phyloP scores from a whole-genome alignment of 1,140 invertebrate genomes.

The Halictus rubicundus region DNA sequence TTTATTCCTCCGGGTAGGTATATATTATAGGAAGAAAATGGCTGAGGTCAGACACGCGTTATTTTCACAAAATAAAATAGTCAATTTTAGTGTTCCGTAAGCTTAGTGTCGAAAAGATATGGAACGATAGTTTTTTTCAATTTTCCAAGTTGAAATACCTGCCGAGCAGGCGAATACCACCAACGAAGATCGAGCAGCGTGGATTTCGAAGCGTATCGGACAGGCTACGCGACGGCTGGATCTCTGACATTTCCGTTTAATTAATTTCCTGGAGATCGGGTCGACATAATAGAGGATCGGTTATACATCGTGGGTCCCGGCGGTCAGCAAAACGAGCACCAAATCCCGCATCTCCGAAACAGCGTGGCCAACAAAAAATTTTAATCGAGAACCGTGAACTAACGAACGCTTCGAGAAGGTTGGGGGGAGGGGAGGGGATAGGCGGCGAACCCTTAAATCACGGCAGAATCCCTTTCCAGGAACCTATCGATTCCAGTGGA shows the following conservation, averaged over 20 bases:
- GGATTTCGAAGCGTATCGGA: neutral
- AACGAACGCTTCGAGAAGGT: neutral
- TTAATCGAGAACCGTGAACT: constrained; percentile 47
- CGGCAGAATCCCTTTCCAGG: constrained; percentile 48
- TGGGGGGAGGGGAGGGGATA: too few relatives aligned
- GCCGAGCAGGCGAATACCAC: neutral
- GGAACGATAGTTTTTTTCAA: neutral
- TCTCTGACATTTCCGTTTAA: neutral
- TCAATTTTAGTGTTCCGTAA: too few relatives aligned
- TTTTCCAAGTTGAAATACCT: neutral
- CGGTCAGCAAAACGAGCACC: constrained; percentile 4
- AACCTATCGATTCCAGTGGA: constrained; percentile 53
- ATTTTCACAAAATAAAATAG: too few relatives aligned
- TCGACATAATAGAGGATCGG: neutral
- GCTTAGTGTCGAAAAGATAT: too few relatives aligned
- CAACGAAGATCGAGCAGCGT: neutral
- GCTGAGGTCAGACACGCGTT: too few relatives aligned
- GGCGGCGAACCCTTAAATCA: constrained; percentile 50
- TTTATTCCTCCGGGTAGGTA: too few relatives aligned
- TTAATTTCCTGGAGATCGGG: neutral
- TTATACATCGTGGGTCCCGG: neutral
- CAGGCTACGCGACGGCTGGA: neutral
- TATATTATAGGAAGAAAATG: too few relatives aligned
- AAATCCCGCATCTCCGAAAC: constrained; percentile 1
- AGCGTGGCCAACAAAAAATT: constrained; percentile 21